Evolutionary conservation across 2,888 invertebrate species (phyloP).

Genomic region (Baronia brevicornis): DNA sequence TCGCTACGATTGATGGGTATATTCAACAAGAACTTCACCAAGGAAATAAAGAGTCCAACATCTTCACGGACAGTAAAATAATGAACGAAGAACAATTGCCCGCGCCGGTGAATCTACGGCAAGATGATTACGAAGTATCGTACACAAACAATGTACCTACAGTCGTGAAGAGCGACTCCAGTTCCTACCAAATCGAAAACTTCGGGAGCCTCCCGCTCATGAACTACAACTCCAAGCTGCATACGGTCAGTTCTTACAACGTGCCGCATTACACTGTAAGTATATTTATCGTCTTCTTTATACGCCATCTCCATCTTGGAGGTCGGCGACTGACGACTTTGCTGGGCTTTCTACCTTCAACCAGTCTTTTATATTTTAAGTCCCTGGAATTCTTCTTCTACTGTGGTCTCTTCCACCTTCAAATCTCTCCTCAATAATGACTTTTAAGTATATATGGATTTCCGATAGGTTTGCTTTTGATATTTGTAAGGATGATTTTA

Average conservation of each 20-base stretch:
- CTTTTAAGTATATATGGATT: too few relatives aligned
- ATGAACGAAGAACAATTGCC: conserved; percentile 43
- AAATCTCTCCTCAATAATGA: too few relatives aligned
- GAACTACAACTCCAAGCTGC: conserved; percentile 53
- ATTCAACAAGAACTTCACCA: conserved; percentile 23
- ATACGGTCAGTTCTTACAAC: conserved; percentile 55
- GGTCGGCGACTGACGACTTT: too few relatives aligned
- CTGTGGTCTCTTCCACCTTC: too few relatives aligned
- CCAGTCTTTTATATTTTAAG: too few relatives aligned
- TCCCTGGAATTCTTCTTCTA: too few relatives aligned
- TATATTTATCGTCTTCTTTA: conserved; percentile 21
- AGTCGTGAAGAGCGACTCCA: conserved; percentile 33
- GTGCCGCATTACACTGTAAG: conserved; percentile 69
- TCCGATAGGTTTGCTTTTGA: too few relatives aligned
- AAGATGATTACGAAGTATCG: conserved; percentile 39
- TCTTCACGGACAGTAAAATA: conserved; percentile 26
- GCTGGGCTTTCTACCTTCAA: too few relatives aligned
- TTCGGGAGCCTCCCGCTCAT: conserved; percentile 57
- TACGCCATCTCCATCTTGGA: conserved; percentile 1
- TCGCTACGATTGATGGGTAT: conserved; percentile 23
- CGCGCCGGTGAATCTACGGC: conserved; percentile 46
- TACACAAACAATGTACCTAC: conserved; percentile 48
- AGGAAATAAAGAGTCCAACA: conserved; percentile 3
- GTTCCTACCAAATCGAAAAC: conserved; percentile 46
- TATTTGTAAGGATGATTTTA: too few relatives aligned